These are phyloP conservation scores for Drosophila saltans DNA, from an alignment of 1,140 invertebrate species.

Conservation along the genomic window DNA sequence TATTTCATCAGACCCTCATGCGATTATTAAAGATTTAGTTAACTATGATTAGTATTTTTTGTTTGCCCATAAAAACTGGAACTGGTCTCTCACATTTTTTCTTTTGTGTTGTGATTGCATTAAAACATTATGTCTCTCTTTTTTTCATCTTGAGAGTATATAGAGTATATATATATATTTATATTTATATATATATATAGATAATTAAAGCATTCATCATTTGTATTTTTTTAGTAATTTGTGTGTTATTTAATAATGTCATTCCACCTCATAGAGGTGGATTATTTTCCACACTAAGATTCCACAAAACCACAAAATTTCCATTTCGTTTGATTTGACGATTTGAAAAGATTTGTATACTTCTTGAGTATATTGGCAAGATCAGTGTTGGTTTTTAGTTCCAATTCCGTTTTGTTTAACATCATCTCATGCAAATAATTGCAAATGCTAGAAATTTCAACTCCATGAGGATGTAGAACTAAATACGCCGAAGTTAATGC, in stretches of 20 bases:
- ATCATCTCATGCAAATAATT: slow-evolving; percentile 90
- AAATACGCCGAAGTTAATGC: slow-evolving; percentile 93
- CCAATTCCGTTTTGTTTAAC: slow-evolving; percentile 83
- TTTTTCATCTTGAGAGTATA: slow-evolving; percentile 44
- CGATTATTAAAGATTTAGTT: slow-evolving; percentile 50
- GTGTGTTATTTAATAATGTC: background rate
- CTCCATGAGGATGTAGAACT: slow-evolving; percentile 94
- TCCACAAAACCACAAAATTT: slow-evolving; percentile 87
- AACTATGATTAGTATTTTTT: slow-evolving; percentile 64
- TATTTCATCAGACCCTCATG: slow-evolving; percentile 45
- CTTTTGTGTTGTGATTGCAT: slow-evolving; percentile 51
- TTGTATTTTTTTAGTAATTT: slow-evolving; percentile 53
- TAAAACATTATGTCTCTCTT: slow-evolving; percentile 20
- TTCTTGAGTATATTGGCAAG: slow-evolving; percentile 89
- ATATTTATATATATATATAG: slow-evolving; percentile 50
- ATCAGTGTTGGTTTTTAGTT: slow-evolving; percentile 86
- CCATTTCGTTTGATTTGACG: slow-evolving; percentile 84
- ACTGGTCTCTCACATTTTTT: slow-evolving; percentile 42
- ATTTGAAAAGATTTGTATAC: slow-evolving; percentile 90
- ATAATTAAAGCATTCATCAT: slow-evolving; percentile 75
- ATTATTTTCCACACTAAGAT: slow-evolving; percentile 2
- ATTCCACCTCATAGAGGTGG: slow-evolving; percentile 15
- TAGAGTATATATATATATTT: slow-evolving; percentile 54
- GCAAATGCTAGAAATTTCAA: slow-evolving; percentile 92
- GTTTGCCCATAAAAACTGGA: slow-evolving; percentile 66